Percentiles rank a stretch among this genome's conserved stretches.
Evolutionary conservation across 2,113 vertebrate species (phyloP).

Genomic region (Pomatorhinus ruficollis): DNA sequence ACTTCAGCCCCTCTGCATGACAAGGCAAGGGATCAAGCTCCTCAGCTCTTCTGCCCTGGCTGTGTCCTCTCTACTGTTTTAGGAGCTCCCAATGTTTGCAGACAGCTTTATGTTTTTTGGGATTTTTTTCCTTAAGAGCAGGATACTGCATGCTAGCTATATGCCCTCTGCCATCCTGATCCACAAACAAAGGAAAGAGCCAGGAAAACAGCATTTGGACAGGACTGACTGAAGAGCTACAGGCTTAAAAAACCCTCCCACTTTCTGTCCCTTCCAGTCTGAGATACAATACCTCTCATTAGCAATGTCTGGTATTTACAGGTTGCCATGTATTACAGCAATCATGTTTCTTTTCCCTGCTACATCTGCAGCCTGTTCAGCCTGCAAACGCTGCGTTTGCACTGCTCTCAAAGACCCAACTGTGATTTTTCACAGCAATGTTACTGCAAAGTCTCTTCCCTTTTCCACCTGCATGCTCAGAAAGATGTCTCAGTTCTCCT

Average conservation of each 20-base stretch:
- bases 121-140: neutral
- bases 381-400: neutral
- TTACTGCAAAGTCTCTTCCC: neutral
- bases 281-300: neutral
- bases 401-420: constrained; percentile 1
- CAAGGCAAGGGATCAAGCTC: neutral
- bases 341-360: neutral
- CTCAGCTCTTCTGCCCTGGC: neutral
- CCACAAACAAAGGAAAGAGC: neutral
- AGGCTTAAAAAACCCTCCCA: neutral
- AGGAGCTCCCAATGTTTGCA: neutral
- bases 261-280: neutral
- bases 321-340: neutral
- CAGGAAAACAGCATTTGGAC: neutral
- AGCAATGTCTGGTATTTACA: constrained; percentile 16
- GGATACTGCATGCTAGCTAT: neutral
- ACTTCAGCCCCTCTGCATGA: neutral
- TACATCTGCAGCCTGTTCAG: constrained; percentile 20
- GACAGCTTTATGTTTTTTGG: neutral
- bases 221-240: neutral
- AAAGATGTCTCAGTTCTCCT: neutral
- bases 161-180: neutral
- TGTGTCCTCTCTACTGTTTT: neutral
- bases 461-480: neutral
- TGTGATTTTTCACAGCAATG: neutral